Evolutionary conservation across 1,140 invertebrate genomes (phyloP), one percentile per base, ranked within the genome.

Genomic region (Druon quercuslanigerum): DNA sequence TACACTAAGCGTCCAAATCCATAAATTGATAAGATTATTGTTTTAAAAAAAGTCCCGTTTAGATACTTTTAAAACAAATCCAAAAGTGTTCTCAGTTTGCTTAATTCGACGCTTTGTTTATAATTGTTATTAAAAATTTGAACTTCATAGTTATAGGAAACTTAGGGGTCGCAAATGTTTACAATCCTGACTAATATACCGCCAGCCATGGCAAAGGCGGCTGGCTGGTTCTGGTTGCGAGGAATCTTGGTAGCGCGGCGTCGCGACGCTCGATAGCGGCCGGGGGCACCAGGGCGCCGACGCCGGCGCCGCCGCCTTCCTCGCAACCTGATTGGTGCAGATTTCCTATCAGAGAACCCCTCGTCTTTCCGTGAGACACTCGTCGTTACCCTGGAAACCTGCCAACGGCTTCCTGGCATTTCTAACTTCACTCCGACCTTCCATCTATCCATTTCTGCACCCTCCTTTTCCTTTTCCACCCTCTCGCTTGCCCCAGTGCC

Each of bases 261-360:
- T 33, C 11, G 71, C 40, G 75, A 84, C 90, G 90, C 87, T 90
- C 90, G 87, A 91, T 91, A 90, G 87, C 87, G 82, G 79, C 81
- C 83, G 80, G 83, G 71, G 71, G 51, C 73, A 78, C 80, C 72
- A 82, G 78, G 83, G 90, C 89, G 90, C 90, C 88, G 87, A 87
- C 87, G 87, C 83, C 82, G 82, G 79, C 83, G 85, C 79, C 73
- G 79, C 66, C 76, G 74, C 79, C 82, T 79, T 79, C 51, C 79
- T 79, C 75, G 79, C 60, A 60, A 52, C 74, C 60, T 76, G 71
- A 86, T 83, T 86, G 83, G 83, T 80, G 77, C 71, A 75, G 46
- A 70, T 75, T 72, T 60, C 20, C 70, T 54, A 50, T 57, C 60
- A 60, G 71, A 50, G 56, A 79, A 73, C 73, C 79, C 75, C 78